A percentile compares a stretch with the other conserved stretches of the same genome.
These are phyloP conservation scores for Proterorhinus semilunaris DNA, from an alignment of 2,113 vertebrate genomes.

Conservation along the genomic window DNA sequence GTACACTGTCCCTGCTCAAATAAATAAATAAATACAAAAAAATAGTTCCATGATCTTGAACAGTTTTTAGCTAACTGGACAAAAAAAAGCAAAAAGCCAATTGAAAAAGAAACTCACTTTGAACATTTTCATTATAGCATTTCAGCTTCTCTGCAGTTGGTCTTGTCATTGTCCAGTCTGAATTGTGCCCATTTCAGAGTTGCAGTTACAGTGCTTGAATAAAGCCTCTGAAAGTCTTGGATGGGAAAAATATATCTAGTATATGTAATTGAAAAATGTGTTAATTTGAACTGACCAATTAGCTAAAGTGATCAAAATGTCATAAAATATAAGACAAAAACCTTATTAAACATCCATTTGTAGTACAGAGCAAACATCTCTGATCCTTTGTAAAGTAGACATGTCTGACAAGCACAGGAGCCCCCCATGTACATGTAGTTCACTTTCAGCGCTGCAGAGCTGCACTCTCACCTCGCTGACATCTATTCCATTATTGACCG, in stretches of 20 bases:
- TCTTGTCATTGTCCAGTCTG: not conserved
- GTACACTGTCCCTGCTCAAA: no score
- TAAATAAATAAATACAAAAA: no score
- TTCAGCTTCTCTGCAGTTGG: not conserved
- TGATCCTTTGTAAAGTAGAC: no score
- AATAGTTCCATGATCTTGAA: not conserved
- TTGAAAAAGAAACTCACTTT: not conserved
- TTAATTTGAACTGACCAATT: no score
- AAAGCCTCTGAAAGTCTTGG: not conserved
- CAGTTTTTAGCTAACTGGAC: not conserved
- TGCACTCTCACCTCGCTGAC: slow-evolving; percentile 85
- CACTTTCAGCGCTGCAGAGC: not conserved
- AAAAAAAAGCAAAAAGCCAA: not conserved
- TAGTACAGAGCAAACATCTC: no score
- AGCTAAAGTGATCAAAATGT: no score
- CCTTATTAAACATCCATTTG: no score
- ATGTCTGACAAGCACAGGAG: no score
- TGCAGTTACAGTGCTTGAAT: not conserved
- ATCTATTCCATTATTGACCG: slow-evolving; percentile 96
- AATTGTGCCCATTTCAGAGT: not conserved
- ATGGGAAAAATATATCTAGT: no score
- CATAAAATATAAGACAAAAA: no score
- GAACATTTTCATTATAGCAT: not conserved
- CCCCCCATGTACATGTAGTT: not conserved
- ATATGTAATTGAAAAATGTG: no score